Evolutionary conservation across 35 echinoderm and acorn worm species (phyloP).

Genomic region (Apostichopus japonicus): DNA sequence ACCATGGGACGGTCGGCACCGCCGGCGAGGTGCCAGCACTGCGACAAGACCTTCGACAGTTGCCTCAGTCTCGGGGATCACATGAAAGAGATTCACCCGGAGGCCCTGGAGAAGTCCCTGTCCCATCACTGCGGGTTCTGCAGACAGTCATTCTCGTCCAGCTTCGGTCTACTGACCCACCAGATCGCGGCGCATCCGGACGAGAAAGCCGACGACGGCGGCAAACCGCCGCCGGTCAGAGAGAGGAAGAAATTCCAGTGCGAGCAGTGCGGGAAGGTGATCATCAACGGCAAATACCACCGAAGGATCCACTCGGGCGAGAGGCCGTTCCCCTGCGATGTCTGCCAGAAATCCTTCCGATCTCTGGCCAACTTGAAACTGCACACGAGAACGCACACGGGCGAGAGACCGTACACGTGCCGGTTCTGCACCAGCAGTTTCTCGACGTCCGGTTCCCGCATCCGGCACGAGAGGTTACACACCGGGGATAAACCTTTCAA

Average conservation of each 20-base stretch:
- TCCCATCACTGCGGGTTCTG: neutral
- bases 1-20: neutral
- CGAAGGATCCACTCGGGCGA: neutral
- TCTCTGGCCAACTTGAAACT: neutral
- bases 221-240: neutral
- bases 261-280: neutral
- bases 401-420: slow-evolving; percentile 40
- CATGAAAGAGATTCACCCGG: neutral
- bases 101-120: neutral
- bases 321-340: neutral
- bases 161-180: neutral
- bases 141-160: neutral
- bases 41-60: neutral
- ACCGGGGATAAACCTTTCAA: slow-evolving; percentile 83
- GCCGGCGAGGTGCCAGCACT: neutral
- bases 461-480: slow-evolving; percentile 53
- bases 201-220: neutral
- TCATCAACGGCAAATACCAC: neutral
- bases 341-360: neutral
- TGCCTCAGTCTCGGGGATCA: neutral
- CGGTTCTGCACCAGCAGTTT: slow-evolving; percentile 34
- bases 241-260: neutral
- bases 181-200: neutral
- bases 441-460: neutral
- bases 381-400: neutral